Evolutionary conservation across 2,113 vertebrate species (phyloP), one percentile per base, ranked within the genome.

Genomic region (Cottus gobio): DNA sequence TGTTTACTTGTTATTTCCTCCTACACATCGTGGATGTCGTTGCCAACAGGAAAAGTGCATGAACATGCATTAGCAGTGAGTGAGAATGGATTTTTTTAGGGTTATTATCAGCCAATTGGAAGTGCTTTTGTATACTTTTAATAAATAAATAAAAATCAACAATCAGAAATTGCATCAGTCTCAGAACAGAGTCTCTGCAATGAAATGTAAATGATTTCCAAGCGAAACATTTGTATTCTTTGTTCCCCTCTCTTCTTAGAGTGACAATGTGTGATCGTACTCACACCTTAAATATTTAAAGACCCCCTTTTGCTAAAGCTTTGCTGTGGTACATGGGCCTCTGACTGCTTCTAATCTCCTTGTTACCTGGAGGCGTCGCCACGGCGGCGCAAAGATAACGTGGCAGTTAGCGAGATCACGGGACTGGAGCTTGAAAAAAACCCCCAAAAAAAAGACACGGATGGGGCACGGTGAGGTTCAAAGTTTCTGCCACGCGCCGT

Each of bases 1-100:
- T 97, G 95, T 95, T 96, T 95, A 88, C 95, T 95, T 94, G 90
- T 95, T 95, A 95, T 95, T 95, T 95, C 94, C 94, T 61, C 90
- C 87, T 84, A 85, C 87, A 94, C 95, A 87, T 94, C 89, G 92
- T 90, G 93, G 4, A 82, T 44, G n/a, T 56, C 66, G 50, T 16
- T 75, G 69, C 44, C 42, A 9, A 34, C 56, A 76, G 31, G 11
- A 66, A 68, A 71, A 20, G 18, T 16, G 13, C 31, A 64, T 62
- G 2, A 75, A 54, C 62, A 54, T 36, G 70, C 30, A 77, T 72
- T 11, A 48, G 52, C 36, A 7, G 22, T 65, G 50, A 54, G 65
- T 57, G 42, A 68, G 4, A 2, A 15, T 15, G 44, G 1, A 11
- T 54, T 11, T 54, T 11, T 54, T 22, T 1, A 2, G 30, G 28